phyloP scores from a whole-genome alignment of 1,140 invertebrate genomes.

The Drosophila neocordata region DNA sequence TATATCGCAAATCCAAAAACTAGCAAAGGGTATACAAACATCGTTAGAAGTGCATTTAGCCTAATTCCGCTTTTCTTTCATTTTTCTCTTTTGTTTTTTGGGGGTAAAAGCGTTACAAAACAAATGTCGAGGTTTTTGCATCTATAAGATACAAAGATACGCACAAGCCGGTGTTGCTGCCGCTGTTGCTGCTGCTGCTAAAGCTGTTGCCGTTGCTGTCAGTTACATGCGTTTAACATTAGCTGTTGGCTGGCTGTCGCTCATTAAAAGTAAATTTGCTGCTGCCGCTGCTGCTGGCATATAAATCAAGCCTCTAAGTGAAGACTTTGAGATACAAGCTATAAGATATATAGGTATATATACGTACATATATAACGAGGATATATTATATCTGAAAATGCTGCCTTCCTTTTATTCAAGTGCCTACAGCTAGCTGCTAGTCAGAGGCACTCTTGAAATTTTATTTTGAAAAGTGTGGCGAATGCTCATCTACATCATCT shows the following conservation, averaged over 20 bases:
- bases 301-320: constrained; percentile 63
- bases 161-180: constrained; percentile 28
- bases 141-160: constrained; percentile 55
- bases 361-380: constrained; percentile 10
- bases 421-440: constrained; percentile 4
- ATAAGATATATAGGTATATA: background rate
- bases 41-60: constrained; percentile 1
- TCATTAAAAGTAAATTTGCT: constrained; percentile 73
- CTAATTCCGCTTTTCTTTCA: constrained; percentile 16
- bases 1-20: too few relatives aligned
- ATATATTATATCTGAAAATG: background rate
- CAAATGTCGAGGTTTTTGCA: constrained; percentile 48
- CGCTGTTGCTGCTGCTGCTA: constrained; percentile 12
- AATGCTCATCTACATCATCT: constrained; percentile 13
- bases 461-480: constrained; percentile 13
- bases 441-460: constrained; percentile 4
- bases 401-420: constrained; percentile 3
- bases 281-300: constrained; percentile 49
- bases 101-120: constrained; percentile 50
- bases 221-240: constrained; percentile 69
- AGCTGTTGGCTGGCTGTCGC: constrained; percentile 34
- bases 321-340: constrained; percentile 21
- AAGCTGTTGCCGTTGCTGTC: constrained; percentile 31
- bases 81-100: background rate
- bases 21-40: background rate